These are phyloP conservation scores for Eurypyga helias DNA, from an alignment of 2,113 vertebrate species.

Conservation along the genomic window DNA sequence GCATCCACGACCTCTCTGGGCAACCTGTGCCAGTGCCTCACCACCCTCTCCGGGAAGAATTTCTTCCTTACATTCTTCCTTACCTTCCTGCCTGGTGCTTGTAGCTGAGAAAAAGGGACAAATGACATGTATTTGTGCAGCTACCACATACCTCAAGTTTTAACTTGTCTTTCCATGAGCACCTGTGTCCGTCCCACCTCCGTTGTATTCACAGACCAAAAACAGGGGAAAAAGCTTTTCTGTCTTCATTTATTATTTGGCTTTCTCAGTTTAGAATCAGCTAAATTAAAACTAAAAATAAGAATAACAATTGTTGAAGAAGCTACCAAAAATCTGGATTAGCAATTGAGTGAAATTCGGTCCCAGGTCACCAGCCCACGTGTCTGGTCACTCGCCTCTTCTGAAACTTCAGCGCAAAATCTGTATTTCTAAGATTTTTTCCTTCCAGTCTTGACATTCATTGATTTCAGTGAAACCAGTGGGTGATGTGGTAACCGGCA, in stretches of 20 bases:
- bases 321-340: not conserved
- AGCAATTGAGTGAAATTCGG: not conserved
- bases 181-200: not conserved
- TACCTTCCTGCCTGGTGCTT: not conserved
- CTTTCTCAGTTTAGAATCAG: not conserved
- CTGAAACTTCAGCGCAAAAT: not conserved
- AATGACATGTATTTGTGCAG: not conserved
- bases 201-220: not conserved
- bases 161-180: not conserved
- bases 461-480: not conserved
- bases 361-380: fast-evolving
- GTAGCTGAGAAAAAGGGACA: not conserved
- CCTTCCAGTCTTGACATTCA: not conserved
- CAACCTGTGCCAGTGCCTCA: no score
- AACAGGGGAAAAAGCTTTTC: not conserved
- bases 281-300: not conserved
- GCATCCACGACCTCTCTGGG: no score
- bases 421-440: fast-evolving
- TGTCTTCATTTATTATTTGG: not conserved
- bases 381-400: not conserved
- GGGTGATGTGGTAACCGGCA: not conserved
- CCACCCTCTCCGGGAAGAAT: no score
- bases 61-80: no score
- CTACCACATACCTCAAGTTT: not conserved
- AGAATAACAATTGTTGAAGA: not conserved